Base-by-base conservation (phyloP, 2,888 invertebrate species). In the Saturnia japonica region DNA sequence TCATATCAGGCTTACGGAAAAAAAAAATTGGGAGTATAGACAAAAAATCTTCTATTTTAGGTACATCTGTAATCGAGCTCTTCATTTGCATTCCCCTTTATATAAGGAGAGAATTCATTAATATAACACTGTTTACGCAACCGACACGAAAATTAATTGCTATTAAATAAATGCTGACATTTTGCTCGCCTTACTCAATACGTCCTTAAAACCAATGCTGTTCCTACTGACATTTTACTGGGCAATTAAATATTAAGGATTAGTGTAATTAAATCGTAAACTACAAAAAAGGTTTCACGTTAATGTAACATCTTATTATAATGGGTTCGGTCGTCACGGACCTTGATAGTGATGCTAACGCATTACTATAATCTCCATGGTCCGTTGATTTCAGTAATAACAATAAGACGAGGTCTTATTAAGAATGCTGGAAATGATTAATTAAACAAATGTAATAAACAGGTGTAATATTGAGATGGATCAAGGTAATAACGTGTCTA, bases 151-250 rank as follows among this genome's bases (percentile, higher is more conserved):
- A 60, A 22, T 51, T 9, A 54, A 54, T 54, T 28, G 28, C 28
- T 60, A 28, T 11, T 54, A 54, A 60, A 54, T 34, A 34, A 28
- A 60, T 14, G 25, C 57, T 60, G 57, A 60, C 57, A 57, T 57
- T 57, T 28, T 60, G 14, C 2, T 60, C 57, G 28, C 6, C 12
- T 60, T 60, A 60, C 12, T 25, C 28, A 25, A 60, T 12, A 28
- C 28, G 57, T 60, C 57, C 57, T 60, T 60, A 60, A 60, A 28
- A 60, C 57, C 28, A 60, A 60, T 60, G 57, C 14, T 60, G 14
- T 28, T 60, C 14, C 28, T 60, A 28, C 25, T 28, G 57, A 60
- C 57, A 60, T 60, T 60, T 28, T 28, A 28, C 57, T 6, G 28
- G 25, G 57, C 14, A 60, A 60, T 60, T 25, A 28, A 60, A 28